Percentiles rank a stretch among this genome's conserved stretches.
phyloP scores from a whole-genome alignment of 2,113 vertebrate species.

The human region GRCh38 chr3:106776001-106776500 shows the following conservation, averaged over 20 bases:
- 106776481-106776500: conserved; percentile 1
- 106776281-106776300: not conserved
- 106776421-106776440: not conserved
- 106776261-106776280: not conserved
- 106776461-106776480: not conserved
- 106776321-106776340: not conserved
- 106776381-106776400: not conserved
- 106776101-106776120: not conserved
- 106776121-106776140: not conserved
- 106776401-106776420: not conserved
- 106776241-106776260: not conserved
- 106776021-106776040: not conserved
- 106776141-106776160: not conserved
- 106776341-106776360: not conserved
- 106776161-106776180: not conserved
- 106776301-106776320: not conserved
- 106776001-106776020: not conserved
- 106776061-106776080: not conserved
- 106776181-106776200: not conserved
- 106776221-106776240: no score
- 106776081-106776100: not conserved
- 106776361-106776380: not conserved
- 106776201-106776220: no score
- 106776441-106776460: not conserved
- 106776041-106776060: not conserved